These are phyloP conservation scores for Solea senegalensis DNA, from an alignment of 2,113 vertebrate species.

Conservation along the genomic window DNA sequence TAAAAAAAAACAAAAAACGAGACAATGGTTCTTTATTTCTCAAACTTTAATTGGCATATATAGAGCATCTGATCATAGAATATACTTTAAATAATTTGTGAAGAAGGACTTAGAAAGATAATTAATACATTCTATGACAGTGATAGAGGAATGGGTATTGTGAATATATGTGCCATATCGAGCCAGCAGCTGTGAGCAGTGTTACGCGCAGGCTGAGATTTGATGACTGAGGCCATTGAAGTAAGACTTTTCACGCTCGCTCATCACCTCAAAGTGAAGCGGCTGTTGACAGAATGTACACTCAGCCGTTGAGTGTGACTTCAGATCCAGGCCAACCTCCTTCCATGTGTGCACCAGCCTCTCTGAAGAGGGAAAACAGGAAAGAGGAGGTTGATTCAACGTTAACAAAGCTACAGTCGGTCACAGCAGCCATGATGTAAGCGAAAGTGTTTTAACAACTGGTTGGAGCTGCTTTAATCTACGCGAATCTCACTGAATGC, in stretches of 20 bases:
- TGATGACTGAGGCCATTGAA: slow-evolving; percentile 94
- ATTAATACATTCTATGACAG: slow-evolving; percentile 63
- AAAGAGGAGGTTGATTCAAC: not conserved
- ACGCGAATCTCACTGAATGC: not conserved
- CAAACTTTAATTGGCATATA: slow-evolving; percentile 64
- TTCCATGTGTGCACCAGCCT: slow-evolving; percentile 90
- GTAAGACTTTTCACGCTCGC: slow-evolving; percentile 91
- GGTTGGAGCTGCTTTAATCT: not conserved
- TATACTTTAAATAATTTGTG: slow-evolving; percentile 62
- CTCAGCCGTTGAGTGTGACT: slow-evolving; percentile 89
- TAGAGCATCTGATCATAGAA: slow-evolving; percentile 64
- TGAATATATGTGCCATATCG: slow-evolving; percentile 28
- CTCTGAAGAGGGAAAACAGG: slow-evolving; percentile 76
- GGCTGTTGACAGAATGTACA: slow-evolving; percentile 95
- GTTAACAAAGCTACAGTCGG: not conserved
- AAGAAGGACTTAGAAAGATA: slow-evolving; percentile 60
- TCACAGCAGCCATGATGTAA: not conserved
- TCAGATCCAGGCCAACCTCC: slow-evolving; percentile 87
- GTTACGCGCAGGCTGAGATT: slow-evolving; percentile 88
- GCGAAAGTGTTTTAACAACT: not conserved
- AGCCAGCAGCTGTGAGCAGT: slow-evolving; percentile 17
- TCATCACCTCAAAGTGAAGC: slow-evolving; percentile 96
- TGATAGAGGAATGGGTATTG: slow-evolving; percentile 62
- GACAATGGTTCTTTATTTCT: not conserved
- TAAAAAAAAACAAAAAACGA: not conserved